These are phyloP conservation scores for Pogonocherus hispidulus DNA, from an alignment of 2,888 invertebrate species.

Conservation along the genomic window DNA sequence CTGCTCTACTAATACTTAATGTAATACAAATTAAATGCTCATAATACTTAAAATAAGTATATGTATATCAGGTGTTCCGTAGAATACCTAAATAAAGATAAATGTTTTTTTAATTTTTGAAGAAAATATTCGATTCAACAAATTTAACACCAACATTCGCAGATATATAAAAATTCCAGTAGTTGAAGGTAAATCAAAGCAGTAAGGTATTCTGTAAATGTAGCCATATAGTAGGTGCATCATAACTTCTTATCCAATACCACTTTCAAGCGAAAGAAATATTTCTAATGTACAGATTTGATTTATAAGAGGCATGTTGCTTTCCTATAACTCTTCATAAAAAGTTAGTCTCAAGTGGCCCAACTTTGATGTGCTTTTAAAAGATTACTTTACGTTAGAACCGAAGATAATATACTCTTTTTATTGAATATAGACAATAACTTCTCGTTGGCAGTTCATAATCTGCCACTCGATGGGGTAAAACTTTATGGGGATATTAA, in stretches of 20 bases:
- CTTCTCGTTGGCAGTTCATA: neutral
- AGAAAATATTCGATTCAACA: too few species aligned
- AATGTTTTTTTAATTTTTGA: too few species aligned
- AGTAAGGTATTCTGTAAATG: neutral
- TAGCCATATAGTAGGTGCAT: neutral
- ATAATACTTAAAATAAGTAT: too few species aligned
- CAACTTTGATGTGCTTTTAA: neutral
- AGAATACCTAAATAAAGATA: too few species aligned
- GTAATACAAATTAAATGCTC: too few species aligned
- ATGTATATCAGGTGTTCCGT: too few species aligned
- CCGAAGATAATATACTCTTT: neutral
- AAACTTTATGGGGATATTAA: neutral
- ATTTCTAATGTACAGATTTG: neutral
- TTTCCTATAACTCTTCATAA: slow-evolving; percentile 1
- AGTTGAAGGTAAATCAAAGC: too few species aligned
- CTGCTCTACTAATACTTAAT: too few species aligned
- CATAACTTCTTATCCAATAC: neutral
- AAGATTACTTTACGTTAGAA: neutral
- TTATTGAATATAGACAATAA: neutral
- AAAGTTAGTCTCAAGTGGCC: neutral
- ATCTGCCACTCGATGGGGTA: neutral
- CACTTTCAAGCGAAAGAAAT: neutral
- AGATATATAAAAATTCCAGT: too few species aligned
- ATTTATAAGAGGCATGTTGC: neutral
- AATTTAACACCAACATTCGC: too few species aligned